Conservation (phyloP, 2,113 vertebrate genomes). For the Mus musculus region GRCm39 chrX:96471001-96471500, state of each 20-base stretch:
- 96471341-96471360: neutral
- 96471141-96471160: neutral
- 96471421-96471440: neutral
- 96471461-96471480: neutral
- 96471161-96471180: neutral
- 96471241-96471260: neutral
- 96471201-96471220: neutral
- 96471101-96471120: neutral
- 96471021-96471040: neutral
- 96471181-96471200: neutral
- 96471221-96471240: neutral
- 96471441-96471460: neutral
- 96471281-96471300: neutral
- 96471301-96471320: neutral
- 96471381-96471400: neutral
- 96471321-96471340: neutral
- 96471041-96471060: neutral
- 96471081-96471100: neutral
- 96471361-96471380: neutral
- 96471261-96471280: neutral
- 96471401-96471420: neutral
- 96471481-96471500: neutral
- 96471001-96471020: neutral
- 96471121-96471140: neutral
- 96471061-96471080: neutral